Conservation (phyloP, 1,140 invertebrate genomes). For the Panulirus ornatus region DNA sequence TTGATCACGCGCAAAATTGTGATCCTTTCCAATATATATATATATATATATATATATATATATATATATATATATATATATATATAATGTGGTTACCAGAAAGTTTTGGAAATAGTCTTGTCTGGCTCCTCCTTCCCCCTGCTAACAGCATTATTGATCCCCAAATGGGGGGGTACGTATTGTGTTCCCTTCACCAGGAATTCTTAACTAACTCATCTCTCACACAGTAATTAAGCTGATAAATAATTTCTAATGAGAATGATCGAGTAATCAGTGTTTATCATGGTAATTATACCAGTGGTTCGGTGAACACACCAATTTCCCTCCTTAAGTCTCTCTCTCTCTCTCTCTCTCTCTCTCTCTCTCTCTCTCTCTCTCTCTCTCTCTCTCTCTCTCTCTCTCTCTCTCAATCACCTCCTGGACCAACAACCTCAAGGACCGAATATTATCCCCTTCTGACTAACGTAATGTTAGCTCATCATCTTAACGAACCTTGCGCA, state of each 20-base stretch:
- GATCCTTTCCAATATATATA: no score
- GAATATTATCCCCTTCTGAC: no score
- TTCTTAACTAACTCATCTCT: background rate
- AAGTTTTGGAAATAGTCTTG: no score
- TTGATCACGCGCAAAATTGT: no score
- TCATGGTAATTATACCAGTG: constrained; percentile 27
- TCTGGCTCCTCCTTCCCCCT: no score
- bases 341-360: background rate
- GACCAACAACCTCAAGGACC: no score
- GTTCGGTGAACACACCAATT: background rate
- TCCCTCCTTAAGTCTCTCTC: background rate
- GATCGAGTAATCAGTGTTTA: constrained; percentile 17
- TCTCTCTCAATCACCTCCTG: background rate
- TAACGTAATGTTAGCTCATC: no score
- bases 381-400: background rate
- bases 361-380: background rate
- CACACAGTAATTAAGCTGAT: constrained; percentile 20
- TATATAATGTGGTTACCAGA: background rate
- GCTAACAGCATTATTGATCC: no score
- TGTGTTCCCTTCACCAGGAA: no score
- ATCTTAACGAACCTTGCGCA: no score
- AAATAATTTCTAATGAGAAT: constrained; percentile 30
- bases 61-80: background rate
- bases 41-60: constrained; percentile 6
- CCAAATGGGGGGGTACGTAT: no score